Conservation (phyloP, 2,113 vertebrate genomes). For the Sakesphorus luctuosus region DNA sequence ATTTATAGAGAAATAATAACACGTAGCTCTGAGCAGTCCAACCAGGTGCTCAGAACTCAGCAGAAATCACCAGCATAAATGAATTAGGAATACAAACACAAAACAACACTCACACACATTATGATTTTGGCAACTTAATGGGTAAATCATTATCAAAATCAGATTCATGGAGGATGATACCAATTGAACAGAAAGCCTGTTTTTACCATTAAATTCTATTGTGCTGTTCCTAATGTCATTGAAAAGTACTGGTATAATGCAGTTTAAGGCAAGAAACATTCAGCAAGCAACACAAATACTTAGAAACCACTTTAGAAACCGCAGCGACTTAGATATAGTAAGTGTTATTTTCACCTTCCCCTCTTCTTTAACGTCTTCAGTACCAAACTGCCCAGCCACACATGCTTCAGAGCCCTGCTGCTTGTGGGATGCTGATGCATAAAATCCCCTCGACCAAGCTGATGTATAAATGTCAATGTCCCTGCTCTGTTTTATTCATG, state of each 20-base stretch:
- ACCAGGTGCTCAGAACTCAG: neutral
- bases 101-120: neutral
- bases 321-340: fast-evolving
- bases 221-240: neutral
- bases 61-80: neutral
- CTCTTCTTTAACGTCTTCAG: neutral
- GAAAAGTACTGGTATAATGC: neutral
- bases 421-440: neutral
- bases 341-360: neutral
- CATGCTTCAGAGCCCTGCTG: neutral
- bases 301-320: neutral
- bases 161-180: neutral
- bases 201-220: neutral
- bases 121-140: neutral
- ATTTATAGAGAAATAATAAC: neutral
- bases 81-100: neutral
- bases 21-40: neutral
- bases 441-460: neutral
- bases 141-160: neutral
- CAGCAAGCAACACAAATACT: neutral
- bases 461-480: neutral
- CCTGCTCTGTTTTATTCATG: neutral
- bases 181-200: neutral
- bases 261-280: neutral
- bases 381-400: fast-evolving